Conservation (phyloP, 2,797 vertebrate species). For the Lates japonicus region DNA sequence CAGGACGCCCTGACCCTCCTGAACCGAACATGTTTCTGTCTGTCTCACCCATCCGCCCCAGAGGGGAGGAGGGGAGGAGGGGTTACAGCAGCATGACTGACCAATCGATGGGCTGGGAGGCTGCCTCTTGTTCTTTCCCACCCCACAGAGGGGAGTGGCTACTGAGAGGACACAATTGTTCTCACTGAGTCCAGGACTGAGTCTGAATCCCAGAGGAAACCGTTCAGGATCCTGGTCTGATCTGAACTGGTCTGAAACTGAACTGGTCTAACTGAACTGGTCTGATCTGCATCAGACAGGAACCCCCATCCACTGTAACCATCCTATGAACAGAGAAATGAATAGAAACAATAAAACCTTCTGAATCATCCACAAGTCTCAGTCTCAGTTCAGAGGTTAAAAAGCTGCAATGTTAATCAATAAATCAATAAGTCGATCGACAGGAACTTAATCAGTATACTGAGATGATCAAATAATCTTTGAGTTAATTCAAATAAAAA, state of each 20-base stretch:
- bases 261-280: not conserved
- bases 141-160: constrained; percentile 57
- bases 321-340: no score
- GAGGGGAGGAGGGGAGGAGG: constrained; percentile 34
- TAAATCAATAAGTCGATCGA: not conserved
- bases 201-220: not conserved
- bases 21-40: constrained; percentile 32
- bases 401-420: not conserved
- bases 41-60: constrained; percentile 69
- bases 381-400: not conserved
- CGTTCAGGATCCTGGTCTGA: not conserved
- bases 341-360: no score
- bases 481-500: no score
- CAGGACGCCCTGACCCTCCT: constrained; percentile 28
- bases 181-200: constrained; percentile 30
- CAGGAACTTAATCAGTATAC: not conserved
- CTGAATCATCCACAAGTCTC: no score
- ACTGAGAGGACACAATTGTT: constrained; percentile 51
- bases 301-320: no score
- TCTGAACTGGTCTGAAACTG: not conserved
- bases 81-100: constrained; percentile 55
- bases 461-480: not conserved
- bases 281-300: not conserved
- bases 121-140: no score
- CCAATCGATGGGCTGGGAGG: constrained; percentile 71